Evolutionary conservation across 1,140 invertebrate genomes (phyloP), one percentile per base, ranked within the genome.

Genomic region (Penaeus japonicus): DNA sequence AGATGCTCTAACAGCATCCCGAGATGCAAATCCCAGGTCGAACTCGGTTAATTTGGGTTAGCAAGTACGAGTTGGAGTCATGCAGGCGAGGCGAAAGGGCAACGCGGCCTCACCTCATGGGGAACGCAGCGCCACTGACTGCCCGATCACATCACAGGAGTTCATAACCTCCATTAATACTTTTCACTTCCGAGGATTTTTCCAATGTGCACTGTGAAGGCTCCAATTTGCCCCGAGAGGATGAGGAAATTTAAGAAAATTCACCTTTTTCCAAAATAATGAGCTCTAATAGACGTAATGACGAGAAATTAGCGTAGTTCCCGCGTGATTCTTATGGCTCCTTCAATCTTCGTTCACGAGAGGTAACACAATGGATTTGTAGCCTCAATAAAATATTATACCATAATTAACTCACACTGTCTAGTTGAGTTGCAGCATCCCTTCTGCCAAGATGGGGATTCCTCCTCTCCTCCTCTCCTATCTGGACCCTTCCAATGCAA

Each of bases 261-360:
- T 32, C 3, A 12, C 7, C 79, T 10, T 35, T 54, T 22, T 27
- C 18, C 12, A 22, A 24, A 84, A 47, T 54, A 75, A 75, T 22
- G 12, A 35, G 17, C 10, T 47, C 47, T 47, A 12, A 47, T 47
- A 47, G 47, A 12, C 47, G 47, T 47, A 47, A 47, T 47, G 47
- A 47, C 10, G 47, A 47, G 4, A 79, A 53, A 79, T 79, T 24
- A 54, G 22, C 32, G 20, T 53, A 79, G 54, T 47, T 54, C 39
- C 83, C 83, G 65, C 83, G 65, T 84, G 82, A 70, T 39, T 70
- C 79, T 70, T 70, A 73, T 70, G 59, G 82, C 59, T 62, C 81
- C 30, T 54, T 57, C 62, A 27, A 39, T 73, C 62, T 73, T n/a
- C 59, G 32, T 53, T 70, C 32, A 32, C 20, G 30, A 84, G 32